These are phyloP conservation scores for Malurus cyaneus DNA, from an alignment of 2,113 vertebrate species.

Conservation along the genomic window DNA sequence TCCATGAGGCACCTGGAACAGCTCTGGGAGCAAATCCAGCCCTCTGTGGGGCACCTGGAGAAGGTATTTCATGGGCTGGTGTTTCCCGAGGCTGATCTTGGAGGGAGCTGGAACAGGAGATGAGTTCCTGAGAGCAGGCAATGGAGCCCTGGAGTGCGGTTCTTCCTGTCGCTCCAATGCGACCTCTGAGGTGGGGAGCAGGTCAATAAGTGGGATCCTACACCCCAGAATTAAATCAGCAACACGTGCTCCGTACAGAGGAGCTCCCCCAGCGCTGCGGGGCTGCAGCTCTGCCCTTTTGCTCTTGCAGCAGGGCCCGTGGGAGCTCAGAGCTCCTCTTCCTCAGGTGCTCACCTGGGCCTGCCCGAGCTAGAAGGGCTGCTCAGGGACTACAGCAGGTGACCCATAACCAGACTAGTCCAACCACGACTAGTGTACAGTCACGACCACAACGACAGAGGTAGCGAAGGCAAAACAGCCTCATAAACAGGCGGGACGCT, in stretches of 20 bases:
- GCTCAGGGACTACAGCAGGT: neutral
- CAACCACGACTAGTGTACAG: neutral
- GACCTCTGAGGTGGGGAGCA: accelerated
- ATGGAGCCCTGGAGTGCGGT: neutral
- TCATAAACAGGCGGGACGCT: accelerated
- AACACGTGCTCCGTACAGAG: accelerated
- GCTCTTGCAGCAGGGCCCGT: accelerated
- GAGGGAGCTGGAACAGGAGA: neutral
- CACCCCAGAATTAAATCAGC: neutral
- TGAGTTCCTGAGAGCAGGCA: neutral
- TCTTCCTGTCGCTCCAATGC: neutral
- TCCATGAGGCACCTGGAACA: neutral
- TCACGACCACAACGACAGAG: neutral
- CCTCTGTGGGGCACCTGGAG: neutral
- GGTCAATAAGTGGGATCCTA: accelerated
- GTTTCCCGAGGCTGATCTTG: neutral
- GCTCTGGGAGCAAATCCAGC: neutral
- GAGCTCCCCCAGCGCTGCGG: neutral
- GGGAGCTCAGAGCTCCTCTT: neutral
- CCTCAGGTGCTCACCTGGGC: neutral
- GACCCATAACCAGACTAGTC: neutral
- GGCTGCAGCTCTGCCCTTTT: neutral
- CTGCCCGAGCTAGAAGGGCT: neutral
- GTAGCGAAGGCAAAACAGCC: accelerated
- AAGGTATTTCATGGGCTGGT: neutral